phyloP scores from a whole-genome alignment of 2,797 vertebrate species.

The Balearica regulorum region DNA sequence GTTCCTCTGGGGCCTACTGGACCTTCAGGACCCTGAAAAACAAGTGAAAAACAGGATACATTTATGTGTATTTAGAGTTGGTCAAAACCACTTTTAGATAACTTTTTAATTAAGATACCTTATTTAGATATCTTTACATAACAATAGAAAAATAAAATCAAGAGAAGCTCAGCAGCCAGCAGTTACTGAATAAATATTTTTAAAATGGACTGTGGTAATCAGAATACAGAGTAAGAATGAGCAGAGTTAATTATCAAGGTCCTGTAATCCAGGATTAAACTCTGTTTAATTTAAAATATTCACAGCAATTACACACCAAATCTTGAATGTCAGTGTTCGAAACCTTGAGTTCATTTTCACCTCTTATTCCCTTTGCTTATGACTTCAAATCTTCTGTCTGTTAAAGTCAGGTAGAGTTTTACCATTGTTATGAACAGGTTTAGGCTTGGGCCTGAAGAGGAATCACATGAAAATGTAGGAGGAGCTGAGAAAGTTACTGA shows the following conservation, averaged over 20 bases:
- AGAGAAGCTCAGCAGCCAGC: background rate
- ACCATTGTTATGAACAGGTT: background rate
- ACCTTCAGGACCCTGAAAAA: slow-evolving; percentile 85
- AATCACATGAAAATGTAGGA: background rate
- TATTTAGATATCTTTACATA: background rate
- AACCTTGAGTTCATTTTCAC: background rate
- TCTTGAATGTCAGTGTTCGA: background rate
- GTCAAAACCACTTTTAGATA: background rate
- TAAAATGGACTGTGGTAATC: background rate
- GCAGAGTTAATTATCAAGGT: background rate
- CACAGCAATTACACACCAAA: background rate
- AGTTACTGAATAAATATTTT: background rate
- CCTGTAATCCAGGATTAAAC: background rate
- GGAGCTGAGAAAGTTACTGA: background rate
- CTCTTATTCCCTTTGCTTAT: background rate
- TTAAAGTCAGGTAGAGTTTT: background rate
- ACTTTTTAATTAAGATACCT: background rate
- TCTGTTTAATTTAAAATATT: background rate
- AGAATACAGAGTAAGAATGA: background rate
- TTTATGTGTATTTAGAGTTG: background rate
- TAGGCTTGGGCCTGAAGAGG: background rate
- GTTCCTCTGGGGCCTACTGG: slow-evolving; percentile 79
- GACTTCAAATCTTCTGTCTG: background rate
- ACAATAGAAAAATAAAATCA: background rate
- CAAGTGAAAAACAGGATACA: background rate